These are phyloP conservation scores for Corticium candelabrum DNA, from an alignment of 37 sponge, comb jelly and placozoan genomes.

Conservation along the genomic window DNA sequence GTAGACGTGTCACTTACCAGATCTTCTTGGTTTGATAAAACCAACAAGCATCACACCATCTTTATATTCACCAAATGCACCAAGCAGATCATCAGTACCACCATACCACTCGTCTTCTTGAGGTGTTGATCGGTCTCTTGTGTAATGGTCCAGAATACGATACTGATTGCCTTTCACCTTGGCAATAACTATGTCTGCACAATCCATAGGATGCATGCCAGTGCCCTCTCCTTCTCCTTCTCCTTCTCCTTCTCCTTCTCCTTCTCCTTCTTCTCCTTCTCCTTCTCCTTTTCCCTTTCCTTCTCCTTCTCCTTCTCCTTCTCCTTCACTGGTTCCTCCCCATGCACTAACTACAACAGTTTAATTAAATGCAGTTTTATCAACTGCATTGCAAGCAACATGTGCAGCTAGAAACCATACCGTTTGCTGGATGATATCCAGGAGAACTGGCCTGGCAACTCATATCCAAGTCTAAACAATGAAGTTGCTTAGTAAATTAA, in stretches of 20 bases:
- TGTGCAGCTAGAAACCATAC: too few species aligned
- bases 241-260: neutral
- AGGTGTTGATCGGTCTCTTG: constrained; percentile 29
- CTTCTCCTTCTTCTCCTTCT: neutral
- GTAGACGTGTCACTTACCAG: neutral
- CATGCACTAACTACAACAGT: too few species aligned
- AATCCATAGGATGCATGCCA: constrained; percentile 32
- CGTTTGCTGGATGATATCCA: too few species aligned
- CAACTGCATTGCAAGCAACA: too few species aligned
- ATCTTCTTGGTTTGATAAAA: constrained; percentile 2
- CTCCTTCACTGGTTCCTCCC: too few species aligned
- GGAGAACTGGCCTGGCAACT: too few species aligned
- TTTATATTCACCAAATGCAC: constrained; percentile 18
- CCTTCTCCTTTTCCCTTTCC: neutral
- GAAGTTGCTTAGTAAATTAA: too few species aligned
- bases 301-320: neutral
- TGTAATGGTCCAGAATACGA: constrained; percentile 30
- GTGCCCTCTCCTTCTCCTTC: neutral
- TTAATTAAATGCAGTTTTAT: too few species aligned
- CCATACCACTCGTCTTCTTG: constrained; percentile 22
- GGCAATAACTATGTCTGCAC: constrained; percentile 30
- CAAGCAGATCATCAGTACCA: constrained; percentile 17
- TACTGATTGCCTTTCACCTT: constrained; percentile 10
- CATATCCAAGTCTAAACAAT: too few species aligned
- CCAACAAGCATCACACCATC: constrained; percentile 11